These are phyloP conservation scores for Drosophila lowei DNA, from an alignment of 1,140 invertebrate species.

Conservation along the genomic window DNA sequence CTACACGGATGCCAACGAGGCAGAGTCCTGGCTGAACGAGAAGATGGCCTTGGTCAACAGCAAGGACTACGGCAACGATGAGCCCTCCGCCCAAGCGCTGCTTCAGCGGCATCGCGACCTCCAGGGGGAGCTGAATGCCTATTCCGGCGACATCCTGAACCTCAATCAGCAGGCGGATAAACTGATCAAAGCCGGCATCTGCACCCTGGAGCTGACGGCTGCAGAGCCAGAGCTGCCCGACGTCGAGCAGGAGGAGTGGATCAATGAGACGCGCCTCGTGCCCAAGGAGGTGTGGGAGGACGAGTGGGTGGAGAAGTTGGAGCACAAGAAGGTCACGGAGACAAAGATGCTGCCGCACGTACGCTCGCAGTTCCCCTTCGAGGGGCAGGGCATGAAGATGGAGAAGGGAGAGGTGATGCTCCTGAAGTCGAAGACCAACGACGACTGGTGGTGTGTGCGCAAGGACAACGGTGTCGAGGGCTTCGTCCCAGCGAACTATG, in stretches of 20 bases:
- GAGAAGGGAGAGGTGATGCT: slow-evolving; percentile 95
- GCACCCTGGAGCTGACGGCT: slow-evolving; percentile 88
- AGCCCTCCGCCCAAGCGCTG: slow-evolving; percentile 93
- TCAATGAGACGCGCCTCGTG: slow-evolving; percentile 90
- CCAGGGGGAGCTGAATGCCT: slow-evolving; percentile 95
- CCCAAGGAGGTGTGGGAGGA: slow-evolving; percentile 96
- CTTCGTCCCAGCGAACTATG: slow-evolving; percentile 99
- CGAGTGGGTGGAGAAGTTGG: slow-evolving; percentile 92
- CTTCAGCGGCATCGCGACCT: slow-evolving; percentile 93
- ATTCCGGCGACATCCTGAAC: slow-evolving; percentile 93
- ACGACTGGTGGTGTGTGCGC: slow-evolving; percentile 99
- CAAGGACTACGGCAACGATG: slow-evolving; percentile 94
- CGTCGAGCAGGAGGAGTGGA: slow-evolving; percentile 89
- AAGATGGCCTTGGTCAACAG: slow-evolving; percentile 94
- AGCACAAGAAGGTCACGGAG: slow-evolving; percentile 92
- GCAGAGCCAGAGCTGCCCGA: slow-evolving; percentile 87
- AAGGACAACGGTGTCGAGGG: slow-evolving; percentile 96
- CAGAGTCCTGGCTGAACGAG: slow-evolving; percentile 98
- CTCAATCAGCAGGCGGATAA: slow-evolving; percentile 93
- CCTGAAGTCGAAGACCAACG: slow-evolving; percentile 96
- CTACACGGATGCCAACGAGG: slow-evolving; percentile 98
- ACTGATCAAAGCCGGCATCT: slow-evolving; percentile 91
- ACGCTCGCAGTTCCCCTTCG: slow-evolving; percentile 93
- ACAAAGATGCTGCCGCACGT: slow-evolving; percentile 93
- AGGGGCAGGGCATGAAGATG: slow-evolving; percentile 96